These are phyloP conservation scores for Diabrotica virgifera DNA, from an alignment of 1,140 invertebrate genomes.

Conservation along the genomic window DNA sequence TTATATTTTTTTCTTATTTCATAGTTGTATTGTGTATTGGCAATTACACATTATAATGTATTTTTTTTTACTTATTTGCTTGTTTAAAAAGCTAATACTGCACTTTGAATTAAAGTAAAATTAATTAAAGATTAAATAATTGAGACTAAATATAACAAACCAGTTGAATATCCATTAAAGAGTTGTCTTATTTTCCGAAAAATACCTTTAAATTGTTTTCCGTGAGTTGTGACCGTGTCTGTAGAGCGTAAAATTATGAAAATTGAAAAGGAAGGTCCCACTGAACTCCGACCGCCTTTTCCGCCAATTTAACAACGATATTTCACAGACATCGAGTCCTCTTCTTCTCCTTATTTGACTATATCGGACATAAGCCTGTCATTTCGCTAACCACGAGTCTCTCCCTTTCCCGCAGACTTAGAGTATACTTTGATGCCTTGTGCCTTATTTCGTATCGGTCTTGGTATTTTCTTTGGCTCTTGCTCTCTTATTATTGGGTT, in stretches of 20 bases:
- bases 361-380: conserved; percentile 35
- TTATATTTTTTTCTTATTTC: no score
- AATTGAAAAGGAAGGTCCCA: conserved; percentile 31
- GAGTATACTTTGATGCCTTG: conserved; percentile 8
- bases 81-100: no score
- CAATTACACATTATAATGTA: no score
- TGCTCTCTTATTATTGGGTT: conserved; percentile 16
- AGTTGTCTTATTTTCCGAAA: neutral
- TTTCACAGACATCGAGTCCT: conserved; percentile 28
- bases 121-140: no score
- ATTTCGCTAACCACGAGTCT: conserved; percentile 31
- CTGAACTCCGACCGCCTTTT: conserved; percentile 23
- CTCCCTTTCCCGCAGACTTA: conserved; percentile 17
- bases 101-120: no score
- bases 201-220: conserved; percentile 24
- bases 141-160: no score
- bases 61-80: no score
- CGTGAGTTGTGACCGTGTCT: conserved; percentile 24
- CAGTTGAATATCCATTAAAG: no score
- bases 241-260: conserved; percentile 37
- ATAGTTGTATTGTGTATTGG: no score
- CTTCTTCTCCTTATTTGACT: conserved; percentile 32
- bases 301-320: conserved; percentile 40
- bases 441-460: conserved; percentile 3
- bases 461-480: conserved; percentile 4